Percentiles rank a stretch among this genome's conserved stretches.
Conservation (phyloP, 2,888 invertebrate species). For the Parthenolecanium corni region DNA sequence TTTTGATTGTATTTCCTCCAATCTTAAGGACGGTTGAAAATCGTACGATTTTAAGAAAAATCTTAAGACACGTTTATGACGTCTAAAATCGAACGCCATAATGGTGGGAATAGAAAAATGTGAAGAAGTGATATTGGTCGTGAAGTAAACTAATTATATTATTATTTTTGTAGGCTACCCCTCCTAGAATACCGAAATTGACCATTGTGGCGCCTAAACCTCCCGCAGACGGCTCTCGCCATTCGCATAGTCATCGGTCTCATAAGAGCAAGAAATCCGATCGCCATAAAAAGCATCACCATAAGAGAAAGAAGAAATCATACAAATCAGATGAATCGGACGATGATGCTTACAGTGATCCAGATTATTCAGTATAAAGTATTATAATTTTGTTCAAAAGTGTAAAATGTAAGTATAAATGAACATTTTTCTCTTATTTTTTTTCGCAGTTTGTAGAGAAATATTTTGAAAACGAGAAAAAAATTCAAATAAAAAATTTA, state of each 20-base stretch:
- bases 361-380: slow-evolving; percentile 38
- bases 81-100: too few relatives aligned
- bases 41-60: too few relatives aligned
- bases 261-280: slow-evolving; percentile 35
- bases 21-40: too few relatives aligned
- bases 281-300: slow-evolving; percentile 35
- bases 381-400: slow-evolving; percentile 7
- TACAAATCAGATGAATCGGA: slow-evolving; percentile 46
- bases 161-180: slow-evolving; percentile 20
- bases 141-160: too few relatives aligned
- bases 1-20: too few relatives aligned
- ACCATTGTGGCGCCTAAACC: slow-evolving; percentile 35
- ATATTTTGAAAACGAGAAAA: background rate
- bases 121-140: too few relatives aligned
- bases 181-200: slow-evolving; percentile 35
- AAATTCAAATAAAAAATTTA: too few relatives aligned
- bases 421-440: background rate
- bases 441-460: background rate
- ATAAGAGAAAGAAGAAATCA: slow-evolving; percentile 35
- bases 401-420: background rate
- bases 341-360: slow-evolving; percentile 55
- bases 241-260: slow-evolving; percentile 33
- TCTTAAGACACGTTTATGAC: too few relatives aligned
- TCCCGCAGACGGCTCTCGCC: slow-evolving; percentile 31
- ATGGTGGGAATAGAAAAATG: too few relatives aligned